Conservation (phyloP, 2,888 invertebrate species). For the Ophraella communa region DNA sequence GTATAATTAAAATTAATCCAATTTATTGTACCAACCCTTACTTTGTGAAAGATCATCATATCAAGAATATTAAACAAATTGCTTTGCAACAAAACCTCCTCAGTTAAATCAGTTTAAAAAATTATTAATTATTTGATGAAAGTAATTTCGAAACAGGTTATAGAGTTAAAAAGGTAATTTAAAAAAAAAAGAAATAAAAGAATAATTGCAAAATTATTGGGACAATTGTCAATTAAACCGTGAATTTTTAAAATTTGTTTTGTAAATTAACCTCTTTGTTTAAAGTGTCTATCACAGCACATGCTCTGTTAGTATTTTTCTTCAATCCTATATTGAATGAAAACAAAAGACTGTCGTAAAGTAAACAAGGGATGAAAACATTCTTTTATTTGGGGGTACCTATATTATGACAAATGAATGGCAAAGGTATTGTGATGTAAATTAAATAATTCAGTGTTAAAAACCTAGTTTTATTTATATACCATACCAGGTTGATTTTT, state of each 20-base stretch:
- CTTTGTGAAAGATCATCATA: no score
- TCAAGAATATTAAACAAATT: no score
- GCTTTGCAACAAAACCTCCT: no score
- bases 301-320: constrained; percentile 28
- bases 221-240: background rate
- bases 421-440: constrained; percentile 11
- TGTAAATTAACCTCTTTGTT: constrained; percentile 24
- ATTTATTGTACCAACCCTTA: no score
- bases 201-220: no score
- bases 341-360: constrained; percentile 28
- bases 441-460: background rate
- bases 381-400: constrained; percentile 34
- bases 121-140: no score
- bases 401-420: constrained; percentile 30
- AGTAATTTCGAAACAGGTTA: background rate
- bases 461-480: no score
- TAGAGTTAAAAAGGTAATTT: no score
- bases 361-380: constrained; percentile 31
- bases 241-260: constrained; percentile 9
- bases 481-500: no score
- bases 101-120: no score
- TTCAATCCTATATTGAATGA: constrained; percentile 27
- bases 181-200: no score
- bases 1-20: no score
- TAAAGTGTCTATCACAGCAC: constrained; percentile 14